Conservation (phyloP, 1,140 invertebrate species). For the Rhizoglyphus robini region DNA sequence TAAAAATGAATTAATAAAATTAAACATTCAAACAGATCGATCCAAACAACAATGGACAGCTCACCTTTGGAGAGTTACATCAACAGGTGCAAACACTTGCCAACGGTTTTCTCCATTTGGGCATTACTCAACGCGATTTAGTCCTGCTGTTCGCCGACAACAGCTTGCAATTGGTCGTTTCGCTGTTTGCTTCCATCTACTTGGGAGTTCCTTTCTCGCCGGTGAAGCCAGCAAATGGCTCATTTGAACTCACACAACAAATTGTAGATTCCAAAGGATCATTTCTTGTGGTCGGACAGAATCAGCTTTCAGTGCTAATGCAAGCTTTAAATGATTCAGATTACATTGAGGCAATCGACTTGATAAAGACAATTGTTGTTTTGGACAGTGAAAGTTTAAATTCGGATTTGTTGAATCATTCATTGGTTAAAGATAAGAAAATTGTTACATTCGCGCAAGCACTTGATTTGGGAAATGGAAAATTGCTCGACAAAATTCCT, state of each 20-base stretch:
- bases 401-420: not conserved
- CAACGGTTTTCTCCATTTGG: not conserved
- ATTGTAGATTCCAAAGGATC: not conserved
- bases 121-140: not conserved
- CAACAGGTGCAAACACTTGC: not conserved
- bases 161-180: not conserved
- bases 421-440: not conserved
- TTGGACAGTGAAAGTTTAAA: not conserved
- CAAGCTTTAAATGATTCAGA: not conserved
- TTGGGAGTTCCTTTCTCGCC: not conserved
- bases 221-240: not conserved
- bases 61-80: not conserved
- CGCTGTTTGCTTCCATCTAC: not conserved
- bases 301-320: not conserved
- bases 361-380: not conserved
- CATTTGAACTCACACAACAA: not conserved
- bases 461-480: not conserved
- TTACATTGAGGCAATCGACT: not conserved
- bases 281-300: not conserved
- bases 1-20: no score
- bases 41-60: no score
- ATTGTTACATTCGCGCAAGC: not conserved
- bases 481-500: not conserved
- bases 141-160: not conserved
- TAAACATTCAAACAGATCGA: no score